Percentiles rank a stretch among this genome's conserved stretches.
phyloP scores from a whole-genome alignment of 2,888 invertebrate species.

The Archaeoteleia sp. region DNA sequence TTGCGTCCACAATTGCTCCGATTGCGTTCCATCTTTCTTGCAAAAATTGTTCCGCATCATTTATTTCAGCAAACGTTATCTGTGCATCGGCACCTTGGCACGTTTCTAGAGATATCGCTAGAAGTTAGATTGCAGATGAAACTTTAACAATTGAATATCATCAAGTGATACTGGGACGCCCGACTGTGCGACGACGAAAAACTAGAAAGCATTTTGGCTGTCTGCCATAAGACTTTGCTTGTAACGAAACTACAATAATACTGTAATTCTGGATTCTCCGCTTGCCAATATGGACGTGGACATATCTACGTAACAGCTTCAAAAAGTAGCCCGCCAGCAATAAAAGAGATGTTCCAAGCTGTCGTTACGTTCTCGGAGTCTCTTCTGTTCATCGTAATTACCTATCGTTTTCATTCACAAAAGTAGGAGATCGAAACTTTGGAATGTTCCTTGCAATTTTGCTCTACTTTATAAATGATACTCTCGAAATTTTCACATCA shows the following conservation, averaged over 20 bases:
- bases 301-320: constrained; percentile 70
- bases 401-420: constrained; percentile 44
- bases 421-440: constrained; percentile 43
- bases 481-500: not conserved
- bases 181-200: constrained; percentile 59
- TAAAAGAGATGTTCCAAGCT: constrained; percentile 63
- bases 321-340: constrained; percentile 66
- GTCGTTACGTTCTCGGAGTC: constrained; percentile 52
- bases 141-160: constrained; percentile 74
- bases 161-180: constrained; percentile 66
- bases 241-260: constrained; percentile 65
- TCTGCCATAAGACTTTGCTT: constrained; percentile 69
- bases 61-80: constrained; percentile 33
- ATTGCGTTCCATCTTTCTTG: no score
- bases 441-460: constrained; percentile 42
- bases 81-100: constrained; percentile 48
- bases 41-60: constrained; percentile 34
- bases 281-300: constrained; percentile 73
- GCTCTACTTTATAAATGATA: constrained; percentile 47
- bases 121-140: constrained; percentile 55
- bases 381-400: constrained; percentile 44
- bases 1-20: no score
- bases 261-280: constrained; percentile 63
- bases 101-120: constrained; percentile 46
- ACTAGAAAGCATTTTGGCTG: constrained; percentile 50